Evolutionary conservation across 2,113 vertebrate genomes (phyloP), one percentile per base, ranked within the genome.

Genomic region (Tupaia tana): DNA sequence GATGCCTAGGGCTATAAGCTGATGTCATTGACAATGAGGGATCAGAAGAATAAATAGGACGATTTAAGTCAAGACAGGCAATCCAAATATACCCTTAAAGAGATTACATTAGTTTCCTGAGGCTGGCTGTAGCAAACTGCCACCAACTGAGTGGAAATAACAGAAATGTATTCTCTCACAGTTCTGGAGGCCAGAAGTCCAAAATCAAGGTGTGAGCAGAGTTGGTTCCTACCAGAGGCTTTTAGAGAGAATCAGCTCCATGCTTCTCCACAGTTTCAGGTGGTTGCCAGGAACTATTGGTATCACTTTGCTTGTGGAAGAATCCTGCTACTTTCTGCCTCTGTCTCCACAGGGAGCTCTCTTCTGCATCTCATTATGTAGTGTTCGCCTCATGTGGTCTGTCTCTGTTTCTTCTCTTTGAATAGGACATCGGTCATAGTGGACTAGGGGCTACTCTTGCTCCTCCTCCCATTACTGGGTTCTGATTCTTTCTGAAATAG

Each of bases 1-100:
- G 70, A 58, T 54, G 25, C 56, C 79, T 71, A 16, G 24, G 69
- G 79, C 58, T 89, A 31, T 71, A 94, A 83, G 83, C 12, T 31
- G 66, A 70, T 27, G 4, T 20, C 56, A 56, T 6, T 29, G 64
- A 63, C 74, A 83, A 24, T 61, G 61, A 91, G 34, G 22, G 77
- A n/a, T 71, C 54, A 86, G 58, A 77, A 90, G 11, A 80, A 52
- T 82, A 95, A 79, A 70, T 14, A 78, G 56, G n/a, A 89, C 61
- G 11, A 54, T 58, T 70, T 71, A 82, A 78, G 13, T 81, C 63
- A 73, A 80, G 29, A 92, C 59, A 16, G 74, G 58, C 9, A 25
- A 86, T 43, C 29, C 70, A 78, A 90, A 63, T 63, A 43, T 52
- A 58, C 24, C 59, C 29, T 18, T 59, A 11, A 87, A 61, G 63